Evolutionary conservation across 2,797 vertebrate genomes (phyloP).

Genomic region (Oceanodroma leucorhoa): DNA sequence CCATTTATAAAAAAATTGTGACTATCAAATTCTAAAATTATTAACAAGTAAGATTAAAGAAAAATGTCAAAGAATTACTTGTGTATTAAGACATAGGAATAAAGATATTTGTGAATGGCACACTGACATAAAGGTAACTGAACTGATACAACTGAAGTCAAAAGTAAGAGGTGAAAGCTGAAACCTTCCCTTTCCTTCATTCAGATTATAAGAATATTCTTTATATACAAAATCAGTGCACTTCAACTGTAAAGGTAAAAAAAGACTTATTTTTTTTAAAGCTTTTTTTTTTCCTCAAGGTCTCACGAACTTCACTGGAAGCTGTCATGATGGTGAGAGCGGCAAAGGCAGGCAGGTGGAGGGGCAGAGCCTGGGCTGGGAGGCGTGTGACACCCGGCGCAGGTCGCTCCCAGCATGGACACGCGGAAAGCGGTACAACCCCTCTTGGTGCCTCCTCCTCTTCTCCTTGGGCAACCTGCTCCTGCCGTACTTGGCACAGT

Average conservation of each 20-base stretch:
- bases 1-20: not conserved
- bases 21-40: not conserved
- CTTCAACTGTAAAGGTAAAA: not conserved
- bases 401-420: too few relatives aligned
- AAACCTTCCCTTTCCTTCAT: not conserved
- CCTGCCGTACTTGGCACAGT: rapidly evolving
- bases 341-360: not conserved
- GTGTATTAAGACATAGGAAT: not conserved
- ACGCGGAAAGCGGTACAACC: rapidly evolving
- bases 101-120: not conserved
- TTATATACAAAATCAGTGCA: not conserved
- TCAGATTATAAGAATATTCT: not conserved
- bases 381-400: rapidly evolving
- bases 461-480: not conserved
- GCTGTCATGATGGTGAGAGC: rapidly evolving
- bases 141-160: not conserved
- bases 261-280: not conserved
- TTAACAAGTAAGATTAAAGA: not conserved
- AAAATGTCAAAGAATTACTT: not conserved
- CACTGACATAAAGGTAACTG: not conserved
- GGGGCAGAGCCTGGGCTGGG: not conserved
- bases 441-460: not conserved
- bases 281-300: too few relatives aligned
- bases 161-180: not conserved
- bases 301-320: not conserved